Evolutionary conservation across 1,140 invertebrate genomes (phyloP).

Genomic region (Bombus breviceps): DNA sequence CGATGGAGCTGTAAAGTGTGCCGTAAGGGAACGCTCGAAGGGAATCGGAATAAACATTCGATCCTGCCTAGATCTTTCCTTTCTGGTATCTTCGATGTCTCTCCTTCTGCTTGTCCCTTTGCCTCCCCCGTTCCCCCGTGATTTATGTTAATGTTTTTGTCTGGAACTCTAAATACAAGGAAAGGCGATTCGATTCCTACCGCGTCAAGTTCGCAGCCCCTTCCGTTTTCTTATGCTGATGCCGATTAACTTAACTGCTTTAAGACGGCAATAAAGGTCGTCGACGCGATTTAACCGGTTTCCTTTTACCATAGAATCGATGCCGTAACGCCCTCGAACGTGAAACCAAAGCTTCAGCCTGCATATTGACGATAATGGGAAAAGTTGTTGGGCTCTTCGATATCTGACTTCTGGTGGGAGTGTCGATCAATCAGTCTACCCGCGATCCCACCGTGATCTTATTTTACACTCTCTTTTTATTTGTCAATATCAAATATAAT

Average conservation of each 20-base stretch:
- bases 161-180: constrained; percentile 80
- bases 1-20: constrained; percentile 62
- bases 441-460: constrained; percentile 50
- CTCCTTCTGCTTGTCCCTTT: constrained; percentile 7
- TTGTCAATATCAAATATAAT: background rate
- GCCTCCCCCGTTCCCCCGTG: constrained; percentile 68
- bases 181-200: constrained; percentile 79
- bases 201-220: constrained; percentile 56
- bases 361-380: constrained; percentile 80
- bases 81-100: background rate
- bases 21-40: constrained; percentile 61
- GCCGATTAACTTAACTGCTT: constrained; percentile 82
- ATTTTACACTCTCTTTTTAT: background rate
- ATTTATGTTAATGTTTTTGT: constrained; percentile 84
- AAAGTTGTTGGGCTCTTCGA: constrained; percentile 76
- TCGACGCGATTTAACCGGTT: constrained; percentile 80
- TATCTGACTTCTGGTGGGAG: constrained; percentile 68
- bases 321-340: constrained; percentile 55
- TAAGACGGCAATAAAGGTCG: constrained; percentile 81
- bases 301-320: constrained; percentile 72
- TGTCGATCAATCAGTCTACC: constrained; percentile 78
- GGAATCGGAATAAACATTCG: constrained; percentile 80
- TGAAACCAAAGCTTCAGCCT: constrained; percentile 67
- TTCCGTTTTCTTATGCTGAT: constrained; percentile 66
- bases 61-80: constrained; percentile 58